phyloP scores from a whole-genome alignment of 2,113 vertebrate genomes.

The Ptyas mucosa region DNA sequence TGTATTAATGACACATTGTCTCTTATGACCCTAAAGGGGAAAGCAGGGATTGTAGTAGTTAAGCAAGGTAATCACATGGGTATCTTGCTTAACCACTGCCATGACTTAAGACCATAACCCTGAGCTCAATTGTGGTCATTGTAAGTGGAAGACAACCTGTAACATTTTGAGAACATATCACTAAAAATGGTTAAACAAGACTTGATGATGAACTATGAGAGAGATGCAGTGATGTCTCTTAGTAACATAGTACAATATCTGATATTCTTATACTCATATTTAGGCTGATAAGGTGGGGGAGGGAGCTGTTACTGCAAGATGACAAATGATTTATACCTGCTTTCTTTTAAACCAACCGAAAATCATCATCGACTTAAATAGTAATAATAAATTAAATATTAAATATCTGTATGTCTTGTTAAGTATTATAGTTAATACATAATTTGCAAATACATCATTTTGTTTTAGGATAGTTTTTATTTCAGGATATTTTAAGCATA shows the following conservation, averaged over 20 bases:
- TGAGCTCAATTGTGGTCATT: background rate
- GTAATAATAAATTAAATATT: background rate
- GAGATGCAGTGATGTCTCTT: background rate
- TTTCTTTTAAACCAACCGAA: background rate
- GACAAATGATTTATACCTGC: background rate
- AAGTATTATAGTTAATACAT: constrained; percentile 15
- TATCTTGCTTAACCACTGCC: no score
- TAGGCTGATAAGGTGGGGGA: background rate
- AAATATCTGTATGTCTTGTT: background rate
- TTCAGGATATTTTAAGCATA: background rate
- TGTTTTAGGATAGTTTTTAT: constrained; percentile 12
- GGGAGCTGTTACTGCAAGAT: background rate
- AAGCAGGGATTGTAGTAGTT: no score
- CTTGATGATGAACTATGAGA: background rate
- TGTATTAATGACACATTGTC: no score
- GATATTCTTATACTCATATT: background rate
- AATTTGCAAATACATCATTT: background rate
- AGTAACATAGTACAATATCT: background rate
- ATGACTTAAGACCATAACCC: background rate
- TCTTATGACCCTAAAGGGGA: no score
- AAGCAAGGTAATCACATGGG: no score
- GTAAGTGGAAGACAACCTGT: background rate
- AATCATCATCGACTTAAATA: constrained; percentile 11
- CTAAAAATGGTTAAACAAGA: background rate
- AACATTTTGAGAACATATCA: background rate